Conservation (phyloP, 2,888 invertebrate genomes). For the Spatulosminthurus flaviceps region DNA sequence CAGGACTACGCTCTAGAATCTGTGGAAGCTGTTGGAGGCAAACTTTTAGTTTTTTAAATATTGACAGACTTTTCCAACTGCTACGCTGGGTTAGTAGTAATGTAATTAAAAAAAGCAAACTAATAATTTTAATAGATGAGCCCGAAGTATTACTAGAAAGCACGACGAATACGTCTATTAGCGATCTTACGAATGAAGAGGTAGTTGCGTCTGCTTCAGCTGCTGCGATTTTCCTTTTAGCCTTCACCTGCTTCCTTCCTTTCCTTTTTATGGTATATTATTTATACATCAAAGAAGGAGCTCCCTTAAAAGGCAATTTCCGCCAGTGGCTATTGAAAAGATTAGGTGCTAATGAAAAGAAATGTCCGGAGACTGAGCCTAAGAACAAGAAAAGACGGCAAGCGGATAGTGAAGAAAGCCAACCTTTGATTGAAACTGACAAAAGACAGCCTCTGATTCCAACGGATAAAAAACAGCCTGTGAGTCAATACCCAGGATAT, state of each 20-base stretch:
- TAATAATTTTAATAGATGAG: not conserved
- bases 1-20: not conserved
- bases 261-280: not conserved
- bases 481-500: not conserved
- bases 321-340: not conserved
- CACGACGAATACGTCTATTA: not conserved
- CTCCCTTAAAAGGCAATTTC: not conserved
- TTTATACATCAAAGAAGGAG: conserved; percentile 2
- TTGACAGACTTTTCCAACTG: too few relatives aligned
- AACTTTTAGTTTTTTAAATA: not conserved
- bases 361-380: too few relatives aligned
- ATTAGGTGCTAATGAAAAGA: not conserved
- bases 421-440: too few relatives aligned
- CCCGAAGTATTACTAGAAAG: not conserved
- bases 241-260: conserved; percentile 18
- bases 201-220: conserved; percentile 18
- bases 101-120: too few relatives aligned
- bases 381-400: too few relatives aligned
- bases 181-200: not conserved
- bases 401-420: too few relatives aligned
- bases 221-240: not conserved
- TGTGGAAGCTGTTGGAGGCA: not conserved
- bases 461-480: not conserved
- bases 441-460: too few relatives aligned
- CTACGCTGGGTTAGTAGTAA: too few relatives aligned